Evolutionary conservation across 2,888 invertebrate species (phyloP).

Genomic region (Aleiodes alternator): DNA sequence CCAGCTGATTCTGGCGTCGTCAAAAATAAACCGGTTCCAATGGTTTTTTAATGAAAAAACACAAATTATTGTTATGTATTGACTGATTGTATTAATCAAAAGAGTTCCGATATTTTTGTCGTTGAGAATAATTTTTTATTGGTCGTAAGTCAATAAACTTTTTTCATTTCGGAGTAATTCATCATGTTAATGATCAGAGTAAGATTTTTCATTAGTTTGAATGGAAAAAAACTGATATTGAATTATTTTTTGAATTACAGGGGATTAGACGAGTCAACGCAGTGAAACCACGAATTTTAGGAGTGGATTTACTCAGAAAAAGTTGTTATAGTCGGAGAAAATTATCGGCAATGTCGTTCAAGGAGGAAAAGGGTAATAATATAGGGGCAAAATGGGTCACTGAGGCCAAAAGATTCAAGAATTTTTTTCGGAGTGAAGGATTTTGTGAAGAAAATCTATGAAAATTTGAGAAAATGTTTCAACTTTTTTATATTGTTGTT

Average conservation of each 20-base stretch:
- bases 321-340: not conserved
- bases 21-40: not conserved
- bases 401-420: too few relatives aligned
- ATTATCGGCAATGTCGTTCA: conserved; percentile 60
- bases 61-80: too few relatives aligned
- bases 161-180: conserved; percentile 2
- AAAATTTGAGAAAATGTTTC: too few relatives aligned
- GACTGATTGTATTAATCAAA: too few relatives aligned
- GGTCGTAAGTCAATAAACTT: not conserved
- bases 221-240: not conserved
- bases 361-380: conserved; percentile 64
- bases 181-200: conserved; percentile 2
- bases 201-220: not conserved
- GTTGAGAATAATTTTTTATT: not conserved
- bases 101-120: too few relatives aligned
- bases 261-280: not conserved
- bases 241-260: not conserved
- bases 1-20: not conserved
- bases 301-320: not conserved
- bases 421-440: not conserved
- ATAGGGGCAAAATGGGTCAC: too few relatives aligned
- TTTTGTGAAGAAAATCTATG: too few relatives aligned
- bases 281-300: not conserved
- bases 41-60: too few relatives aligned
- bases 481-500: too few relatives aligned